These are phyloP conservation scores for Druceiella hillmani DNA, from an alignment of 2,888 invertebrate genomes.

Conservation along the genomic window DNA sequence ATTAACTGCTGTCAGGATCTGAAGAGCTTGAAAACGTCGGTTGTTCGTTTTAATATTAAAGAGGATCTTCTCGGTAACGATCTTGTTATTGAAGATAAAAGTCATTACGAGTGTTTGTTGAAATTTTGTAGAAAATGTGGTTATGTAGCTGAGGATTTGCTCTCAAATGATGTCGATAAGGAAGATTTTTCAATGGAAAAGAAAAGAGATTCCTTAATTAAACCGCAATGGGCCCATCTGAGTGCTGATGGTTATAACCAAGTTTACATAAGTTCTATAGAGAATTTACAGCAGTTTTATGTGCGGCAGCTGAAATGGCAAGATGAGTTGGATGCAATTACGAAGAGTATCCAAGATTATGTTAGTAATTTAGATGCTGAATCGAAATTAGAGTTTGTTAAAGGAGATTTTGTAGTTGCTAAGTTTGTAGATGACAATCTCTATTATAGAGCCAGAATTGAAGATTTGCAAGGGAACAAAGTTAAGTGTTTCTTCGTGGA, in stretches of 20 bases:
- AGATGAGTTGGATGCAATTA: constrained; percentile 33
- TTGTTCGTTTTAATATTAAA: constrained; percentile 51
- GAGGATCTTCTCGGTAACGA: constrained; percentile 42
- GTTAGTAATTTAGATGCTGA: constrained; percentile 25
- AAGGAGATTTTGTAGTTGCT: constrained; percentile 46
- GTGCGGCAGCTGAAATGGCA: constrained; percentile 45
- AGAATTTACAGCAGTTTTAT: constrained; percentile 45
- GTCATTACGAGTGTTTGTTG: too few relatives aligned
- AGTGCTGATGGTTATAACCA: constrained; percentile 34
- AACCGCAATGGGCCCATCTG: constrained; percentile 46
- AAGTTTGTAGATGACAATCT: constrained; percentile 40
- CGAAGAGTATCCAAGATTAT: constrained; percentile 39
- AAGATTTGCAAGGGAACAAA: constrained; percentile 31
- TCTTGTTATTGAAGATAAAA: constrained; percentile 35
- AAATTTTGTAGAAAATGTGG: too few relatives aligned
- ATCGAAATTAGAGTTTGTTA: constrained; percentile 27
- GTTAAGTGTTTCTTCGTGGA: constrained; percentile 58
- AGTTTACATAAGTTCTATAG: constrained; percentile 41
- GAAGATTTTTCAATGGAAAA: constrained; percentile 13
- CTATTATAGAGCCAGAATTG: constrained; percentile 45
- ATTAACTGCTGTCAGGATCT: constrained; percentile 54
- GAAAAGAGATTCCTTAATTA: constrained; percentile 21
- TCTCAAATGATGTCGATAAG: too few relatives aligned
- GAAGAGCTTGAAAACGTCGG: constrained; percentile 39
- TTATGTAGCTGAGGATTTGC: too few relatives aligned